phyloP scores from a whole-genome alignment of 2,797 vertebrate species.

The Xenopus petersii region DNA sequence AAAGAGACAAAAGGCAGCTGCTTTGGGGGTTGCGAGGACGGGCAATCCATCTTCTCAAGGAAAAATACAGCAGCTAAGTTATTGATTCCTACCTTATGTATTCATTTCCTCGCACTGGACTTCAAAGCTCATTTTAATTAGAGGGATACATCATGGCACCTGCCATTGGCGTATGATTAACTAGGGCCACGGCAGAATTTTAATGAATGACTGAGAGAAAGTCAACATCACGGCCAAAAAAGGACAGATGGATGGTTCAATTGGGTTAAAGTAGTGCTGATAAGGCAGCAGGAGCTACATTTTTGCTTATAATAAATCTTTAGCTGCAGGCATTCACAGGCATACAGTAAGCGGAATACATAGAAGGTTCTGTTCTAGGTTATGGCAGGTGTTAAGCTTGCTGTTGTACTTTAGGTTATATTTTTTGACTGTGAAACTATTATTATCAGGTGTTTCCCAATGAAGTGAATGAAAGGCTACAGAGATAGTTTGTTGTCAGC shows the following conservation, averaged over 20 bases:
- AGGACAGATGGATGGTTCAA: neutral
- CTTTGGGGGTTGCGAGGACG: conserved; percentile 44
- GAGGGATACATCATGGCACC: conserved; percentile 50
- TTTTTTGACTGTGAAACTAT: too few species aligned
- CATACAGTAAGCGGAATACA: too few species aligned
- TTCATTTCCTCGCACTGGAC: conserved; percentile 53
- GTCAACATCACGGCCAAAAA: too few species aligned
- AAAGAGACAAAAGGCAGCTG: conserved; percentile 45
- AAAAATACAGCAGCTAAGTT: conserved; percentile 54
- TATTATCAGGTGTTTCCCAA: too few species aligned
- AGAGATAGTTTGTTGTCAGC: too few species aligned
- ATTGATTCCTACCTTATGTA: conserved; percentile 56
- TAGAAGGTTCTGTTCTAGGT: too few species aligned
- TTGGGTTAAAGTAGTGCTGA: conserved; percentile 1
- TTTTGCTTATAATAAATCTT: neutral
- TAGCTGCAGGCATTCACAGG: too few species aligned
- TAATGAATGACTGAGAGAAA: conserved; percentile 24
- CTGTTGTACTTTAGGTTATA: too few species aligned
- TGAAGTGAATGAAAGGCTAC: too few species aligned
- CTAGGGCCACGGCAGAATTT: conserved; percentile 53
- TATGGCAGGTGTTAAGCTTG: too few species aligned
- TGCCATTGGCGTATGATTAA: conserved; percentile 56
- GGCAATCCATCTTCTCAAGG: conserved; percentile 59
- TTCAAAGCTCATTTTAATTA: conserved; percentile 47
- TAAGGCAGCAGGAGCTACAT: neutral